Conservation (phyloP, 2,888 invertebrate species). For the Protonemura montana region DNA sequence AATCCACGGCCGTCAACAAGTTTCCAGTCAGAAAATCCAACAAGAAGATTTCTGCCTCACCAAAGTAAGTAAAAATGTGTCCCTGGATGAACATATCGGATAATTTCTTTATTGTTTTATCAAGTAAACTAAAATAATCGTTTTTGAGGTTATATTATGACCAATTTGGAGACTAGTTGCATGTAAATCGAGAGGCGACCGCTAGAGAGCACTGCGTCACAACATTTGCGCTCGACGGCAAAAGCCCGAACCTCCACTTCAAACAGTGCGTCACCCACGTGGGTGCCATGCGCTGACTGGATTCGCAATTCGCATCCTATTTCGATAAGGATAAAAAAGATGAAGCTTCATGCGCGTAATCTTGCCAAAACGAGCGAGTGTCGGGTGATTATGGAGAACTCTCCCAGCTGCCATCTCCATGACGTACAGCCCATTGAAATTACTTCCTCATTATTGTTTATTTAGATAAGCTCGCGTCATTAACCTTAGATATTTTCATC, state of each 20-base stretch:
- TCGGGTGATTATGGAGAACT: not conserved
- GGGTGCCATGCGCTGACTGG: not conserved
- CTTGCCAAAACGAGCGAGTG: not conserved
- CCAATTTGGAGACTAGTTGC: not conserved
- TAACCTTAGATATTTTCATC: not conserved
- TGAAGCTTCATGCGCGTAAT: not conserved
- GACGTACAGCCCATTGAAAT: not conserved
- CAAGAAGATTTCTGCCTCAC: constrained; percentile 61
- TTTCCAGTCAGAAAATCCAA: constrained; percentile 34
- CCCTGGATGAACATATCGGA: not conserved
- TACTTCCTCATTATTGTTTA: constrained; percentile 12
- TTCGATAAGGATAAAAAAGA: not conserved
- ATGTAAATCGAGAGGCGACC: not conserved
- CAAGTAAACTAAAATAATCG: no score
- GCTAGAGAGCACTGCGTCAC: constrained; percentile 15
- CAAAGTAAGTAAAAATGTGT: constrained; percentile 58
- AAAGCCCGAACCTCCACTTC: not conserved
- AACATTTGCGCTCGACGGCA: constrained; percentile 15
- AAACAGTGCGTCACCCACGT: not conserved
- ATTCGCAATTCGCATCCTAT: not conserved
- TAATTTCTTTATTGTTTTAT: no score
- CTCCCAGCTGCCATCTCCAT: not conserved
- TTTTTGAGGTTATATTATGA: constrained; percentile 18
- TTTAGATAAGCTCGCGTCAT: not conserved
- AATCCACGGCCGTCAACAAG: constrained; percentile 20